Evolutionary conservation across 2,113 vertebrate species (phyloP).

Genomic region (Pelusios castaneus): DNA sequence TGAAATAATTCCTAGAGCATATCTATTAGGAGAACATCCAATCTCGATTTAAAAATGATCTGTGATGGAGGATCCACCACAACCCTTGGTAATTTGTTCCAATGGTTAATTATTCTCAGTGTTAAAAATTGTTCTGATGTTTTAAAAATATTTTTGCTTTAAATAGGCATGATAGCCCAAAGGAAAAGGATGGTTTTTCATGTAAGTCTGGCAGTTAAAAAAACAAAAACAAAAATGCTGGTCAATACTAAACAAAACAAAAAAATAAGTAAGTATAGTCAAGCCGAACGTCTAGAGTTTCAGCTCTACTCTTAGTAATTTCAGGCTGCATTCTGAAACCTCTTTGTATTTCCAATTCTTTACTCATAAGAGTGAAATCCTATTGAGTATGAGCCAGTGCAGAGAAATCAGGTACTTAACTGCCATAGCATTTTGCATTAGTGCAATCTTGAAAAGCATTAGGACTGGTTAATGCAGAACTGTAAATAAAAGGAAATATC

Average conservation of each 20-base stretch:
- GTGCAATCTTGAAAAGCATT: neutral
- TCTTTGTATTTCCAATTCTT: neutral
- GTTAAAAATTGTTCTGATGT: neutral
- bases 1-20: neutral
- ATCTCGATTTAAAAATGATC: neutral
- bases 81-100: neutral
- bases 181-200: neutral
- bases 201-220: slow-evolving; percentile 1
- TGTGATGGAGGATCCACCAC: neutral
- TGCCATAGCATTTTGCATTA: neutral
- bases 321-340: rapidly evolving
- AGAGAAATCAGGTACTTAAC: neutral
- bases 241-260: neutral
- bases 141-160: slow-evolving; percentile 6
- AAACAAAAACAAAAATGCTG: neutral
- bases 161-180: neutral
- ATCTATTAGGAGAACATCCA: neutral
- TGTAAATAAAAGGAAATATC: neutral
- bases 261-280: neutral
- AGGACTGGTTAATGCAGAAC: neutral
- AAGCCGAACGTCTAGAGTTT: neutral
- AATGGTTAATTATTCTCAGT: neutral
- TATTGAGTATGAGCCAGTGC: neutral
- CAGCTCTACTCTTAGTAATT: rapidly evolving
- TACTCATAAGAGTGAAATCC: neutral